Evolutionary conservation across 2,888 invertebrate genomes (phyloP).

Genomic region (Cosmia pyralina): DNA sequence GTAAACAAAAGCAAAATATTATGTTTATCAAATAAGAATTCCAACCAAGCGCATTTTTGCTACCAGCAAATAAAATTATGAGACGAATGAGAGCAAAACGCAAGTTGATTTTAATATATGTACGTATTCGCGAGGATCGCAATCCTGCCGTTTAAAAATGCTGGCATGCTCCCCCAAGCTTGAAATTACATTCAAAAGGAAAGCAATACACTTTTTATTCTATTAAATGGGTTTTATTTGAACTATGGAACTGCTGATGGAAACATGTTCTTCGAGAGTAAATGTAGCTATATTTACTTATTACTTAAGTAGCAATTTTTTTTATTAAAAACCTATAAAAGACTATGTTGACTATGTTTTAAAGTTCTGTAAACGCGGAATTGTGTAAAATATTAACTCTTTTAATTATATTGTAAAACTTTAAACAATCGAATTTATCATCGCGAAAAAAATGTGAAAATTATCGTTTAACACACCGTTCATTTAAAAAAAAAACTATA

Average conservation of each 20-base stretch:
- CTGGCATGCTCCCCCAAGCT: constrained; percentile 77
- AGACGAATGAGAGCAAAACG: constrained; percentile 87
- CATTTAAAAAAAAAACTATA: background rate
- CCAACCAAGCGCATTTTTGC: constrained; percentile 74
- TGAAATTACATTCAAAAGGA: constrained; percentile 79
- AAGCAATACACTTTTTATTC: constrained; percentile 69
- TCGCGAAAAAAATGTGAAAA: background rate
- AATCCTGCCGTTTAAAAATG: constrained; percentile 77
- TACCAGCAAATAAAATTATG: constrained; percentile 82
- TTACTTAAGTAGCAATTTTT: background rate
- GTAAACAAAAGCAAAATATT: constrained; percentile 59
- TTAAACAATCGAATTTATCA: background rate
- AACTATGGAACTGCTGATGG: constrained; percentile 46
- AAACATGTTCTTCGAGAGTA: constrained; percentile 8
- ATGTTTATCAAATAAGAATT: constrained; percentile 67
- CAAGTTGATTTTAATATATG: constrained; percentile 83
- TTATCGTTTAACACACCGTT: background rate
- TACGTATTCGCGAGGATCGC: constrained; percentile 75
- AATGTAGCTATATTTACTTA: background rate
- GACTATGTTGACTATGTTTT: background rate
- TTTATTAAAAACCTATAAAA: background rate
- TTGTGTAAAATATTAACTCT: background rate
- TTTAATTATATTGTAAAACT: background rate
- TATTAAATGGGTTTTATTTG: constrained; percentile 59
- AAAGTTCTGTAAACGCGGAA: background rate